Base-by-base conservation (phyloP, 2,888 invertebrate genomes). In the Tuta absoluta region DNA sequence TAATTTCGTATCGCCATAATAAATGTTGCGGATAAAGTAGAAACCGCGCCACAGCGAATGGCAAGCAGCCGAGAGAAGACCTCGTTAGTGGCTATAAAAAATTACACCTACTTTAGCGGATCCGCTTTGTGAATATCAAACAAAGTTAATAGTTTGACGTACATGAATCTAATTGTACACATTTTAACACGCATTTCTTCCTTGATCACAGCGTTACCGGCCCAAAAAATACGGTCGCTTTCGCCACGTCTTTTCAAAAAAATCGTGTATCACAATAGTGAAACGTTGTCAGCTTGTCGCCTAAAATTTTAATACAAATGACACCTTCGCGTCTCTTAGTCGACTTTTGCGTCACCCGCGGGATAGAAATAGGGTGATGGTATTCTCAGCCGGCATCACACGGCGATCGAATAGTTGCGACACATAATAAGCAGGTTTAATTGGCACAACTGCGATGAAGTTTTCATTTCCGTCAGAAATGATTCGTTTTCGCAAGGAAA, bases 21-120 rank as follows among this genome's bases (percentile, higher is more conserved):
- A 71, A 71, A 73, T 71, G 66, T 64, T 62, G 17, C 23, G 68
- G 67, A 68, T 68, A 69, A 68, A 68, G 63, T 63, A 38, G 62
- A 24, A 62, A 61, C 38, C 49, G 48, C 48, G 61, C 62, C 14
- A 51, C 61, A 64, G 33, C 56, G 38, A n/a, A 56, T 37, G 21
- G 64, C 63, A 48, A 62, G 48, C 23, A 68, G 68, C 71, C n/a
- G n/a, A n/a, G n/a, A 69, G 75, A 73, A 69, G 72, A 71, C 71
- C 71, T 74, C 75, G 75, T 76, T 75, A 74, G 68, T 59, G 66
- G 68, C 68, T 65, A 71, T 77, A 78, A 78, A 77, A 79, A 78
- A 79, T 77, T 75, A 76, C 76, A 67, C 67, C 68, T 68, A 70
- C 72, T 71, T 28, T 73, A 76, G 74, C 75, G 74, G 72, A 71